Percentiles rank a stretch among this genome's conserved stretches.
phyloP scores from a whole-genome alignment of 2,797 vertebrate species.

The Acrocephalus scirpaceus region DNA sequence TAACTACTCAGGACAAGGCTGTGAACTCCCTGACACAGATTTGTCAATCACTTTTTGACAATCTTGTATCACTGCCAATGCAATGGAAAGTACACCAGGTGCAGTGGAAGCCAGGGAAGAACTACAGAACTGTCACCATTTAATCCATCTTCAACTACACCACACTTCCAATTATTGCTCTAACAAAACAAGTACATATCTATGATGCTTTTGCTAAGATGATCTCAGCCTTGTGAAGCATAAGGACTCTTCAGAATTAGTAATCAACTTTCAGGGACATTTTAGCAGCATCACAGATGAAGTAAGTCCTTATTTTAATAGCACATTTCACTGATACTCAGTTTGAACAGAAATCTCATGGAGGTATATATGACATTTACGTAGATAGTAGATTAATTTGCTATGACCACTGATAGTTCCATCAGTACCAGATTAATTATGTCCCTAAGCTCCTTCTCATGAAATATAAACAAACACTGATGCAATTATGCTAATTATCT shows the following conservation, averaged over 20 bases:
- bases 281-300: conserved; percentile 7
- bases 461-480: conserved; percentile 15
- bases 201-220: background rate
- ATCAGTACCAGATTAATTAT: conserved; percentile 55
- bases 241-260: background rate
- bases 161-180: conserved; percentile 1
- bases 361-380: background rate
- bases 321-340: background rate
- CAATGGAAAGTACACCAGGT: background rate
- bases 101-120: background rate
- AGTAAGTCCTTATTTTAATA: conserved; percentile 31
- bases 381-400: conserved; percentile 19
- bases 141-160: background rate
- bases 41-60: conserved; percentile 27
- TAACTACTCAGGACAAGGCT: conserved; percentile 25
- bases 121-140: background rate
- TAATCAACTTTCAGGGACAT: background rate
- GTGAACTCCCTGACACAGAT: background rate
- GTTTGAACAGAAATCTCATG: conserved; percentile 11
- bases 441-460: background rate
- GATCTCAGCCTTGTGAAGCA: background rate
- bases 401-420: conserved; percentile 22
- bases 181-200: background rate
- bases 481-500: background rate
- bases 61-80: background rate